A percentile compares a stretch with the other conserved stretches of the same genome.
phyloP scores from a whole-genome alignment of 1,140 invertebrate species.

The Saccostrea cuccullata region DNA sequence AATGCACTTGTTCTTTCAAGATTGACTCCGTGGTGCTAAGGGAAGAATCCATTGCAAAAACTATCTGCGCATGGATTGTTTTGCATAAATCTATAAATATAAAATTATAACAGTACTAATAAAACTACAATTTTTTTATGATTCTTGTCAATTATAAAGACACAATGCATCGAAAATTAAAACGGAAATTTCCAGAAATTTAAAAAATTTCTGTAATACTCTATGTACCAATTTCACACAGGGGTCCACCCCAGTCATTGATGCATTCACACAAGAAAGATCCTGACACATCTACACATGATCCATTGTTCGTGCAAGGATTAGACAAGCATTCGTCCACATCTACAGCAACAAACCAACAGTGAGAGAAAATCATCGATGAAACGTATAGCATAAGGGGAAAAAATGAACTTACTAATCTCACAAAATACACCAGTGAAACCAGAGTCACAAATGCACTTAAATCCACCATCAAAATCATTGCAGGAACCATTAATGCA shows the following conservation, averaged over 20 bases:
- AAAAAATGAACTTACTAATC: background rate
- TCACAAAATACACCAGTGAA: constrained; percentile 34
- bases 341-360: background rate
- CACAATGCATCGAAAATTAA: background rate
- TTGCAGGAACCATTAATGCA: constrained; percentile 38
- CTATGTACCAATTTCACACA: constrained; percentile 27
- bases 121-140: background rate
- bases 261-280: constrained; percentile 7
- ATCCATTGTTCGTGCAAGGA: constrained; percentile 19
- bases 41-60: constrained; percentile 12
- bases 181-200: background rate
- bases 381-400: background rate
- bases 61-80: background rate
- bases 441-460: constrained; percentile 29
- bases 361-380: no score
- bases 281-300: constrained; percentile 14
- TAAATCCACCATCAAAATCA: constrained; percentile 12
- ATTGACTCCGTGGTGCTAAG: background rate
- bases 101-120: background rate
- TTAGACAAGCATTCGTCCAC: background rate
- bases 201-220: background rate
- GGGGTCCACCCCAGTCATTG: background rate
- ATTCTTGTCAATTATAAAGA: background rate
- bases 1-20: constrained; percentile 17
- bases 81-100: constrained; percentile 28